Percentiles rank a stretch among this genome's conserved stretches.
phyloP scores from a whole-genome alignment of 1,140 invertebrate species.

The Armadillidium nasatum region DNA sequence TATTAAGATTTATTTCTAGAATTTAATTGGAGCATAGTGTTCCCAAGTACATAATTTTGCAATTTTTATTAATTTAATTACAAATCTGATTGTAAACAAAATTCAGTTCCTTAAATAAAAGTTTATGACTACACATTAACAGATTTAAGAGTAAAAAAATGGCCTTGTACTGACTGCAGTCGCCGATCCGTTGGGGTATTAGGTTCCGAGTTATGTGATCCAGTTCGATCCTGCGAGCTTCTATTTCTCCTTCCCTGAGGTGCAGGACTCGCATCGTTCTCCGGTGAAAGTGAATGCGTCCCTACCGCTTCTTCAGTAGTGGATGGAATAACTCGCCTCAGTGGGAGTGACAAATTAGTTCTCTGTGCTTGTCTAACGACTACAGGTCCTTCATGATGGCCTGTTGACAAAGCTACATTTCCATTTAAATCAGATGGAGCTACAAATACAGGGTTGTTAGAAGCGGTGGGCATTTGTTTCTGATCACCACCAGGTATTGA shows the following conservation, averaged over 20 bases:
- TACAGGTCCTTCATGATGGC: not conserved
- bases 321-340: slow-evolving; percentile 32
- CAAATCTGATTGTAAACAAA: too few species aligned
- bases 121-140: slow-evolving; percentile 31
- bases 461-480: not conserved
- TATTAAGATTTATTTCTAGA: too few species aligned
- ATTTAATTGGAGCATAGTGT: too few species aligned
- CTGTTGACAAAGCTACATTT: slow-evolving; percentile 33
- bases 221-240: slow-evolving; percentile 9
- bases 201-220: slow-evolving; percentile 36
- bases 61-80: too few species aligned
- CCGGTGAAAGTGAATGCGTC: slow-evolving; percentile 24
- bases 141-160: slow-evolving; percentile 37
- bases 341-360: slow-evolving; percentile 31
- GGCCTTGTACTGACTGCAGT: slow-evolving; percentile 37
- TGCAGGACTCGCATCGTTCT: slow-evolving; percentile 31
- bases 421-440: slow-evolving; percentile 37
- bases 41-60: too few species aligned
- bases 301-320: slow-evolving; percentile 25
- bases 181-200: slow-evolving; percentile 37
- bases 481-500: slow-evolving; percentile 30
- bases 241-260: slow-evolving; percentile 25
- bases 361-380: not conserved
- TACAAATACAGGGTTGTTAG: slow-evolving; percentile 3
- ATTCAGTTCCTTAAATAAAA: too few species aligned